A percentile compares a stretch with the other conserved stretches of the same genome.
Conservation (phyloP, 2,797 vertebrate species). For the Neopelma chrysocephalum region DNA sequence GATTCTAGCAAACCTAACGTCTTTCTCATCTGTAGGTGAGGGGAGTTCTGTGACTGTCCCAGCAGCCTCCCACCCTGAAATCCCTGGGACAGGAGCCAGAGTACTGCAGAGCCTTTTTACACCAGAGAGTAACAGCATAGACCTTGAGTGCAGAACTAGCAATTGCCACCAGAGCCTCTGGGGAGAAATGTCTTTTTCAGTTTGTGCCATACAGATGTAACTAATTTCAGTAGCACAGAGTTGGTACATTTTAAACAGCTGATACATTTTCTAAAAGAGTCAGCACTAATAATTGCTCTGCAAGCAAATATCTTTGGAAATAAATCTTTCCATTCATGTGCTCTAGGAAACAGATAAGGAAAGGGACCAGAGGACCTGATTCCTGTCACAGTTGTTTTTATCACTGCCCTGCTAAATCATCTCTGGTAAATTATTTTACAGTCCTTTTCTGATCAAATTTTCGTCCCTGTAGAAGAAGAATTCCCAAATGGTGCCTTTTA, state of each 20-base stretch:
- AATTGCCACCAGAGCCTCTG: background rate
- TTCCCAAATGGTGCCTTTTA: background rate
- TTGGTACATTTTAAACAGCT: background rate
- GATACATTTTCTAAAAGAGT: background rate
- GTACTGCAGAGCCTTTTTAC: background rate
- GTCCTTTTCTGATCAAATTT: background rate
- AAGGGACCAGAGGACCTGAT: background rate
- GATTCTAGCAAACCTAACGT: background rate
- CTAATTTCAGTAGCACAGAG: background rate
- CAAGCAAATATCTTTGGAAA: background rate
- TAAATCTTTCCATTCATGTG: background rate
- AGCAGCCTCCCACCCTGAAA: background rate
- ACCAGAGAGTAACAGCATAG: fast-evolving
- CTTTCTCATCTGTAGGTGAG: background rate
- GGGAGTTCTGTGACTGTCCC: background rate
- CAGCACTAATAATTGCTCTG: background rate
- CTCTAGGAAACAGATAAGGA: background rate
- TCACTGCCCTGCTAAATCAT: background rate
- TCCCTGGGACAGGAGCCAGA: background rate
- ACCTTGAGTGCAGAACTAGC: background rate
- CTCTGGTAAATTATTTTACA: background rate
- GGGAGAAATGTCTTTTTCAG: background rate
- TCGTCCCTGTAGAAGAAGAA: background rate
- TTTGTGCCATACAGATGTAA: background rate
- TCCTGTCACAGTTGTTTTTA: background rate